Evolutionary conservation across 2,797 vertebrate genomes (phyloP), one percentile per base, ranked within the genome.

Genomic region (Eremophila alpestris): DNA sequence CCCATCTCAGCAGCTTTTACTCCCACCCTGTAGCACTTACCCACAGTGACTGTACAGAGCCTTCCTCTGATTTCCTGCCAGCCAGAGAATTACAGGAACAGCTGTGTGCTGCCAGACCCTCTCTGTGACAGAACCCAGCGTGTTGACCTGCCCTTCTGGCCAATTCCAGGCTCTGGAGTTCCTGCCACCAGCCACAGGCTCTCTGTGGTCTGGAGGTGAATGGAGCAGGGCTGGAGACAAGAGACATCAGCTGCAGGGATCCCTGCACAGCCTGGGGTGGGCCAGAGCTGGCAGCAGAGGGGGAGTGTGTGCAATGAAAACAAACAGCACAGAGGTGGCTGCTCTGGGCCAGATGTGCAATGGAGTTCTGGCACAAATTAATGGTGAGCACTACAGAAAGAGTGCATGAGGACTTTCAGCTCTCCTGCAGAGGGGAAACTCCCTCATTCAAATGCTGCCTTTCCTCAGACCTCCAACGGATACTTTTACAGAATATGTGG

Each of bases 91-190:
- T 22, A 19, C 29, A 74, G 65, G 26, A 77, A 2, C 43, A 41
- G 41, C 5, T 23, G 3, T 3, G 0, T 20, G 15, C 56, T 81
- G 84, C 51, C 78, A 84, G 60, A 30, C 8, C 43, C 65, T 17
- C 46, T 29, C 34, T 8, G 9, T 23, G 82, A 52, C 7, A 54
- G 20, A 41, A 32, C 34, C 9, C 65, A 20, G 13, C 5, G 4
- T 3, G 26, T 4, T 52, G 6, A 30, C 11, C 8, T n/a, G 23
- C 24, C 10, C 13, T 32, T 54, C 30, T 51, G 63, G 21, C 36
- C 51, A 5, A 1, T 36, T 20, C 32, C 9, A 46, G 23, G 22
- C 51, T n/a, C 1, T 16, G 5, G 4, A 9, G 48, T 4, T 77
- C 70, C 67, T 78, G 46, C 17, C 0, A 1, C 13, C 32, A 17